A percentile compares a stretch with the other conserved stretches of the same genome.
Conservation (phyloP, 30 jellyfish, hydroid and myxozoan genomes). For the Pseudorhiza aurosa region DNA sequence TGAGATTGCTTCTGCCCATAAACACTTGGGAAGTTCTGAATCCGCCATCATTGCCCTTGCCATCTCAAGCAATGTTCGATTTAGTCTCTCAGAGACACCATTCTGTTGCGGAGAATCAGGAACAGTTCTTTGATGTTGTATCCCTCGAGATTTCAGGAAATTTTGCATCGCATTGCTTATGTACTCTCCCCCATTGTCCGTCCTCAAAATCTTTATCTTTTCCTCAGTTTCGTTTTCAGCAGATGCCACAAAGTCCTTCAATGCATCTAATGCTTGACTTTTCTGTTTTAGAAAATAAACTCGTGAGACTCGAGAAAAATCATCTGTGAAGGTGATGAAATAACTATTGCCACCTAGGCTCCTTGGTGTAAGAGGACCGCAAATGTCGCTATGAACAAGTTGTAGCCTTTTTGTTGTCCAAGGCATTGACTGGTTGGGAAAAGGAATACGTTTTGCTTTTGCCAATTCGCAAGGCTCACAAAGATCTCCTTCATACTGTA, state of each 20-base stretch:
- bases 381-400: background rate
- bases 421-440: background rate
- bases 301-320: background rate
- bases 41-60: slow-evolving; percentile 8
- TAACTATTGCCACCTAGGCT: background rate
- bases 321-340: background rate
- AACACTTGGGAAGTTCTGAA: background rate
- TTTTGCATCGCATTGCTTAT: background rate
- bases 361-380: background rate
- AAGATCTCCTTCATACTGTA: background rate
- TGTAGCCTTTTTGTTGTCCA: background rate
- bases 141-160: background rate
- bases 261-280: background rate
- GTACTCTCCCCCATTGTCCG: background rate
- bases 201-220: background rate
- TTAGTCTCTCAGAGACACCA: slow-evolving; percentile 25
- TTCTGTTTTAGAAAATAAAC: background rate
- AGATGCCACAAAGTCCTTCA: background rate
- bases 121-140: background rate
- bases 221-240: background rate
- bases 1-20: background rate
- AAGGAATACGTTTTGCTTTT: background rate
- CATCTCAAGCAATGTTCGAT: slow-evolving; percentile 1
- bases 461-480: background rate
- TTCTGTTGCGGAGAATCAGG: slow-evolving; percentile 35